phyloP scores from a whole-genome alignment of 2,888 invertebrate species.

The Thalpophila matura region DNA sequence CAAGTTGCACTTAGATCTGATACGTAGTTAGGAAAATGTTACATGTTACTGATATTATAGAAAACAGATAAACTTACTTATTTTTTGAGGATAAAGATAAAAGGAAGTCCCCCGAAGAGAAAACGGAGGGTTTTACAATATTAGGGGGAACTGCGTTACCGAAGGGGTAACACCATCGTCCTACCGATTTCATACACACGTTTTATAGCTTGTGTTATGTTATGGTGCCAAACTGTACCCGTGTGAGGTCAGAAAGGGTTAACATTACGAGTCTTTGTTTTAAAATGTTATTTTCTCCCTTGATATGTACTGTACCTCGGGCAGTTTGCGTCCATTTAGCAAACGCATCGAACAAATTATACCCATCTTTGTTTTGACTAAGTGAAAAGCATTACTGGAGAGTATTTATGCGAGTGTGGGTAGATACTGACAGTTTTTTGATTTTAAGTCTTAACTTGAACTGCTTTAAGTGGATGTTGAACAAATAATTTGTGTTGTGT shows the following conservation, averaged over 20 bases:
- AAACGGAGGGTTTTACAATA: neutral
- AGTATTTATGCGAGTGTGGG: conserved; percentile 55
- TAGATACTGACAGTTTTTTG: conserved; percentile 55
- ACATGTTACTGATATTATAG: neutral
- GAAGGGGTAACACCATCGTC: conserved; percentile 47
- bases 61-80: neutral
- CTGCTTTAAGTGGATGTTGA: conserved; percentile 45
- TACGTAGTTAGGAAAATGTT: too few relatives aligned
- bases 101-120: neutral
- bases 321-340: conserved; percentile 74
- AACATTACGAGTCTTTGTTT: conserved; percentile 82
- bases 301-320: conserved; percentile 71
- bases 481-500: conserved; percentile 52
- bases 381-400: conserved; percentile 57
- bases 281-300: conserved; percentile 81
- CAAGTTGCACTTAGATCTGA: too few relatives aligned
- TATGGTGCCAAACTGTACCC: conserved; percentile 73
- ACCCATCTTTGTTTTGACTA: conserved; percentile 76
- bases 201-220: conserved; percentile 70
- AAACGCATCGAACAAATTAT: conserved; percentile 70
- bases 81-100: neutral
- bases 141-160: conserved; percentile 1
- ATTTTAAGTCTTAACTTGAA: conserved; percentile 48
- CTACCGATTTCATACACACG: conserved; percentile 64
- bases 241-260: conserved; percentile 79